Percentiles rank a stretch among this genome's conserved stretches.
Conservation (phyloP, 2,888 invertebrate genomes). For the Minunthozetes semirufus region DNA sequence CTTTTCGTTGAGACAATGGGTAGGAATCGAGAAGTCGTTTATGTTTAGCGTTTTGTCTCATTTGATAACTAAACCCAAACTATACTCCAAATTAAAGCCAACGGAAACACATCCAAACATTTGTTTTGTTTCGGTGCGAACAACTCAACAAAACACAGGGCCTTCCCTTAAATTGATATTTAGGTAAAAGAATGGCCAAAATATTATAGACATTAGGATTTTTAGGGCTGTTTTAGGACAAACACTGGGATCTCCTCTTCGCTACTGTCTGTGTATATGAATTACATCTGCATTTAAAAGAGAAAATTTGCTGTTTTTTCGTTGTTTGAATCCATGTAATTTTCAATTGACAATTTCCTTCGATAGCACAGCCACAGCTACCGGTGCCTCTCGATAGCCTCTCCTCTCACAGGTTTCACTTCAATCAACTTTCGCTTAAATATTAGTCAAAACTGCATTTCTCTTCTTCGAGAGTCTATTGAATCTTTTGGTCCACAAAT, state of each 20-base stretch:
- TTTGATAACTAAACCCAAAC: too few species aligned
- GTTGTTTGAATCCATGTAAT: not conserved
- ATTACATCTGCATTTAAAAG: slow-evolving; percentile 23
- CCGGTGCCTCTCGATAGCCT: not conserved
- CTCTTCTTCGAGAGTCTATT: not conserved
- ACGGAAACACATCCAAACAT: slow-evolving; percentile 20
- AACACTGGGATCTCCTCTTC: not conserved
- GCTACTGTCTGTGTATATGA: not conserved
- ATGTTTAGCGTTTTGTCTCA: too few species aligned
- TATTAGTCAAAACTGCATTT: not conserved
- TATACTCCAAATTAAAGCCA: not conserved
- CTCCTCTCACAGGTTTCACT: too few species aligned
- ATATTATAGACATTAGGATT: slow-evolving; percentile 1
- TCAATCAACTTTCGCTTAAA: not conserved
- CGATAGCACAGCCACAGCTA: not conserved
- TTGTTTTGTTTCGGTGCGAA: not conserved
- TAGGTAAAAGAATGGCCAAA: not conserved
- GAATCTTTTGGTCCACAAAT: not conserved
- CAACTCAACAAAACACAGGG: not conserved
- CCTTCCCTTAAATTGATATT: slow-evolving; percentile 3
- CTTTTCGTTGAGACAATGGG: too few species aligned
- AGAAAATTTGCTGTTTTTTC: not conserved
- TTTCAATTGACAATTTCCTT: slow-evolving; percentile 13
- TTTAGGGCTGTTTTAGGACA: too few species aligned
- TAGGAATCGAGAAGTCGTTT: too few species aligned